A percentile compares a stretch with the other conserved stretches of the same genome.
Evolutionary conservation across 2,888 invertebrate species (phyloP).

Genomic region (Orgyia antiqua): DNA sequence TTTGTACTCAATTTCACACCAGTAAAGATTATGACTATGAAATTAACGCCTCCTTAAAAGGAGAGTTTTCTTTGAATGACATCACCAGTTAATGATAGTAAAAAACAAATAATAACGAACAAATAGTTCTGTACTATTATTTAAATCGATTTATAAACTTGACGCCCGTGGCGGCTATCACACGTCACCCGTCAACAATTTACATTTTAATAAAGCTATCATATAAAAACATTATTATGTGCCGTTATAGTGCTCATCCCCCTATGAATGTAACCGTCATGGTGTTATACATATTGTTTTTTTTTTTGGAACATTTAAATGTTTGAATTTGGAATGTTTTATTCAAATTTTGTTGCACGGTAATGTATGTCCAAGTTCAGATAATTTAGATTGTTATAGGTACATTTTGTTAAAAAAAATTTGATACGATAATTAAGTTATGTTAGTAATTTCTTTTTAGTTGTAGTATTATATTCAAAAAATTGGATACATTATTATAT

Average conservation of each 20-base stretch:
- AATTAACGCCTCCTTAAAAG: too few species aligned
- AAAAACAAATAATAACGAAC: slow-evolving; percentile 4
- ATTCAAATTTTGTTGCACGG: neutral
- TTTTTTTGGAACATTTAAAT: slow-evolving; percentile 9
- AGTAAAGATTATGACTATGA: too few species aligned
- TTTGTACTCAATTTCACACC: too few species aligned
- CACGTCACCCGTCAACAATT: slow-evolving; percentile 46
- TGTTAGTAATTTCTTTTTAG: too few species aligned
- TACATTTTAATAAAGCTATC: slow-evolving; percentile 49
- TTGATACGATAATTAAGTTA: too few species aligned
- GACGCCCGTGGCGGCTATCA: slow-evolving; percentile 24
- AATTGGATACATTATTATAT: too few species aligned
- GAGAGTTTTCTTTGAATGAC: too few species aligned
- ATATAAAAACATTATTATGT: slow-evolving; percentile 33
- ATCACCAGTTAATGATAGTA: too few species aligned
- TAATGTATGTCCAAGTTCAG: too few species aligned
- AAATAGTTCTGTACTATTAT: slow-evolving; percentile 11
- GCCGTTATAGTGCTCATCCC: slow-evolving; percentile 29
- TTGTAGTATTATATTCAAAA: too few species aligned
- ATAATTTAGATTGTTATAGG: too few species aligned
- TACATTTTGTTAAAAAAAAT: too few species aligned
- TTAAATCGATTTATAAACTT: slow-evolving; percentile 13
- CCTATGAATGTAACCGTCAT: slow-evolving; percentile 11
- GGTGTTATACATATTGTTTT: slow-evolving; percentile 5
- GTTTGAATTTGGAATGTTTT: slow-evolving; percentile 10